These are phyloP conservation scores for Conchocele bisecta DNA, from an alignment of 2,888 invertebrate genomes.

Conservation along the genomic window DNA sequence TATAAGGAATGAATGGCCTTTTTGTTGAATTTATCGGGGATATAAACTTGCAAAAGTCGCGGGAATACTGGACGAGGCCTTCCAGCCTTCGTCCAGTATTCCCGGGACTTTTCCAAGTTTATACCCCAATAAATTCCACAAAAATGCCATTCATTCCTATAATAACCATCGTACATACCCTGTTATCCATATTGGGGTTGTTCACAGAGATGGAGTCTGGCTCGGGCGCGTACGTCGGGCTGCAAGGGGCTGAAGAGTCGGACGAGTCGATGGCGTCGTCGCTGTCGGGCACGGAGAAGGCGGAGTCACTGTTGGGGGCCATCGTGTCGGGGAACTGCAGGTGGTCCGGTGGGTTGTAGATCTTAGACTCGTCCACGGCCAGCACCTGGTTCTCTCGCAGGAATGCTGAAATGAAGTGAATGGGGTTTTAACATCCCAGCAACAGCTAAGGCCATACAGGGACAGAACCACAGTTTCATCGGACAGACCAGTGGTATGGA, in stretches of 20 bases:
- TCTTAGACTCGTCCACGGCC: constrained; percentile 79
- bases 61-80: no score
- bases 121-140: no score
- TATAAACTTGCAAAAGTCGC: no score
- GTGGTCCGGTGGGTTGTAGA: constrained; percentile 95
- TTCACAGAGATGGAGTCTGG: constrained; percentile 35
- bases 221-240: constrained; percentile 52
- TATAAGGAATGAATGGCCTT: no score
- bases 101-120: no score
- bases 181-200: constrained; percentile 40
- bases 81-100: no score
- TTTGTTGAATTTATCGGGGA: no score
- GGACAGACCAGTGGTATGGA: no score
- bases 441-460: no score
- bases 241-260: constrained; percentile 39
- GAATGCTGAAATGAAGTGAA: constrained; percentile 64
- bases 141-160: no score
- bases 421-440: no score
- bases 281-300: constrained; percentile 80
- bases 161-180: constrained; percentile 38
- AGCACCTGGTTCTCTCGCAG: constrained; percentile 78
- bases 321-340: constrained; percentile 90
- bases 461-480: no score
- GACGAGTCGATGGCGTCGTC: constrained; percentile 77
- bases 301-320: constrained; percentile 80